These are phyloP conservation scores for Tiliacea aurago DNA, from an alignment of 2,888 invertebrate genomes.

Conservation along the genomic window DNA sequence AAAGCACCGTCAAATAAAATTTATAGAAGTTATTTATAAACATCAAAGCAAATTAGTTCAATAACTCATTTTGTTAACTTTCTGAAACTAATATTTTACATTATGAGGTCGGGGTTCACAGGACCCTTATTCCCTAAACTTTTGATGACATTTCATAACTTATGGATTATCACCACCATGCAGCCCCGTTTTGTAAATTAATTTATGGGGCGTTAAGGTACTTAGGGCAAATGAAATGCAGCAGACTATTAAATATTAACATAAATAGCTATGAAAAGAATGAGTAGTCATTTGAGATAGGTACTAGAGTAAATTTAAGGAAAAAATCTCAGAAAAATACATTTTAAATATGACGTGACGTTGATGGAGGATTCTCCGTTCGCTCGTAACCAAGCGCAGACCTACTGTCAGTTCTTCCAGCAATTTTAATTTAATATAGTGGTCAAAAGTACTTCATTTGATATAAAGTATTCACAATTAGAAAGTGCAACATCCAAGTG, in stretches of 20 bases:
- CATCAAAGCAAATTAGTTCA: slow-evolving; percentile 3
- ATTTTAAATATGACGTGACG: background rate
- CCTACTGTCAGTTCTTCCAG: too few species aligned
- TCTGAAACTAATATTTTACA: slow-evolving; percentile 22
- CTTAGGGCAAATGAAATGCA: background rate
- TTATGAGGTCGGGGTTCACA: background rate
- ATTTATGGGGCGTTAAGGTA: slow-evolving; percentile 9
- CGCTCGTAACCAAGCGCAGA: too few species aligned
- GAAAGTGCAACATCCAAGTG: too few species aligned
- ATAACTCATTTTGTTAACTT: slow-evolving; percentile 22
- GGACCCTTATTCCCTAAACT: background rate
- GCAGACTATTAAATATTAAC: background rate
- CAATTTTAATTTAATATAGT: too few species aligned
- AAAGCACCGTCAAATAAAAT: too few species aligned
- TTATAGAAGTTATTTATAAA: background rate
- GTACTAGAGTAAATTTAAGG: too few species aligned
- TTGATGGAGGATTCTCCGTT: too few species aligned
- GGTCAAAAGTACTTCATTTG: too few species aligned
- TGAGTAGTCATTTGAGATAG: background rate
- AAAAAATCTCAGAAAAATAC: background rate
- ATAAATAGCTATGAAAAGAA: background rate
- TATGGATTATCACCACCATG: slow-evolving; percentile 14
- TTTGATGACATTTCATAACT: slow-evolving; percentile 22
- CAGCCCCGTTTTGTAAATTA: slow-evolving; percentile 13
- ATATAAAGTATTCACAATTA: too few species aligned